phyloP scores from a whole-genome alignment of 2,888 invertebrate species.

The Chymomyza caudatula region DNA sequence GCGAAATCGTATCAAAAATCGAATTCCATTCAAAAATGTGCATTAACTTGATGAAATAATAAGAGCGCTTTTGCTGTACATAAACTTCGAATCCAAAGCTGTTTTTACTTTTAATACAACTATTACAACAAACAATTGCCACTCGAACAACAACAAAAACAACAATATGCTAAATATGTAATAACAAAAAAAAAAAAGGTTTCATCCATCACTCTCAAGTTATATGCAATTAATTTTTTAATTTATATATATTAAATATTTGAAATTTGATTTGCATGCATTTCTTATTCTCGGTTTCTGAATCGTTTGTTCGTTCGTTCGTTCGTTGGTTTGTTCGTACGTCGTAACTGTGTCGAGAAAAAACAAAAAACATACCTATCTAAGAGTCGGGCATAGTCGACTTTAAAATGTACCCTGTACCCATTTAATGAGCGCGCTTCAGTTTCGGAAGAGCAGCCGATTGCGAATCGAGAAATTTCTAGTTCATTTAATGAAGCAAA shows the following conservation, averaged over 20 bases:
- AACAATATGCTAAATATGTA: background rate
- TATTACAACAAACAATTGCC: slow-evolving; percentile 14
- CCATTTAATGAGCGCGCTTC: background rate
- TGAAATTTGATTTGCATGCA: background rate
- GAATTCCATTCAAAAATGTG: slow-evolving; percentile 2
- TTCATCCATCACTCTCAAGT: background rate
- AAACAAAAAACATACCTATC: slow-evolving; percentile 7
- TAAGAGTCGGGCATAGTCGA: background rate
- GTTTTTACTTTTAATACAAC: slow-evolving; percentile 3
- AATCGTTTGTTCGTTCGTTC: slow-evolving; percentile 14
- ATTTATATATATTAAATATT: background rate
- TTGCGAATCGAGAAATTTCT: no score
- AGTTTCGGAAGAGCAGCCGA: no score
- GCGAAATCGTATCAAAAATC: background rate
- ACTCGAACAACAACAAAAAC: slow-evolving; percentile 14
- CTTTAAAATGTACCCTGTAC: background rate
- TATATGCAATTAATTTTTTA: background rate
- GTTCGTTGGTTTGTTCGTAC: slow-evolving; percentile 12
- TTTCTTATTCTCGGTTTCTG: background rate
- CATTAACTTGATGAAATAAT: background rate
- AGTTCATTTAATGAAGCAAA: no score
- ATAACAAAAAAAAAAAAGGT: background rate
- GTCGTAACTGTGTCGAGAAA: slow-evolving; percentile 18
- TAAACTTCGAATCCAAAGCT: slow-evolving; percentile 17
- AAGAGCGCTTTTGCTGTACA: slow-evolving; percentile 23